Base-by-base conservation (phyloP, 2,797 vertebrate species). In the Clarias platycephalus region DNA sequence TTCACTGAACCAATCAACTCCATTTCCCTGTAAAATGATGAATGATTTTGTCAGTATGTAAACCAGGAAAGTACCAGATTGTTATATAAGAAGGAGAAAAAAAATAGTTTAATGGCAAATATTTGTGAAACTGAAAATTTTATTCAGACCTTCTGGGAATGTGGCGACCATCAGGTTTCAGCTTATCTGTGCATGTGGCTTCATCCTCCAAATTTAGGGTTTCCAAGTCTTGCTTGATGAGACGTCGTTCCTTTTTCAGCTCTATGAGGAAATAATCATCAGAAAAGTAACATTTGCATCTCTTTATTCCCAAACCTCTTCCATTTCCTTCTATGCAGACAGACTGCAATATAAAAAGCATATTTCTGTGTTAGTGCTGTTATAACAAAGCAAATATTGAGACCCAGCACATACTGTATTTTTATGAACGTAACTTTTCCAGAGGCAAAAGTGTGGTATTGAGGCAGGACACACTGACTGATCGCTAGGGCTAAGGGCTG, bases 171-270 rank as follows among this genome's bases (percentile, higher is more conserved):
- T 82, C 81, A 49, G 74, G 9, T 22, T 37, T 64, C 6, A 1
- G 40, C 64, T 72, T 44, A 53, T 79, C 68, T 44, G 83, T 37
- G 37, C 24, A 57, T 55, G 67, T 3, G n/a, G 77, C 31, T 28
- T 55, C 8, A 49, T 34, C 49, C 3, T 60, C n/a, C 15, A 78
- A 5, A 37, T 40, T 70, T 40, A 84, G 28, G 20, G 60, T 44
- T 26, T 90, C 87, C 62, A 95, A 86, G 68, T 95, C 93, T 70
- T n/a, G 86, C 78, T 93, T 90, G 88, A 95, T 93, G 79, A 91
- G 86, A 9, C 85, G 87, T 60, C 92, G 91, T 85, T 95, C 92
- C 53, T 92, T 90, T 88, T 90, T 92, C 62, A 96, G 90, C 86
- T 95, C 95, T 96, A 89, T 3, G 84, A 78, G 40, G 7, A 77